Conservation (phyloP, 2,888 invertebrate species). For the Prenolepis imparis region DNA sequence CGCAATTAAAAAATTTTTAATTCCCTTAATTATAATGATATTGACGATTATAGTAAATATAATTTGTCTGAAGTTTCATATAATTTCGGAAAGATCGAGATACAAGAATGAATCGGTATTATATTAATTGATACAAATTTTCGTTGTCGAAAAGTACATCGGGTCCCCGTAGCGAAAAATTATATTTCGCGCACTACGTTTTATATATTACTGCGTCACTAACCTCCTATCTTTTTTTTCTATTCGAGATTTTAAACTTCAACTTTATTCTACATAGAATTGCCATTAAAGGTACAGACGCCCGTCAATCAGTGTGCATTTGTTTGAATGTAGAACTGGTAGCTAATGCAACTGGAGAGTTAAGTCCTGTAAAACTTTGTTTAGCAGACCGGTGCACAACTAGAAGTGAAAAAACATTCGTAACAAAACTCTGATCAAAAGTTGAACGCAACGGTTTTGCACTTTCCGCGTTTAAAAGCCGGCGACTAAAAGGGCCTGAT, state of each 20-base stretch:
- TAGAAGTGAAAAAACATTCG: slow-evolving; percentile 27
- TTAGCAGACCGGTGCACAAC: slow-evolving; percentile 1
- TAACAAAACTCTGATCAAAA: background rate
- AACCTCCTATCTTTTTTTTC: slow-evolving; percentile 8
- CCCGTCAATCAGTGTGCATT: slow-evolving; percentile 26
- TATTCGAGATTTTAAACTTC: slow-evolving; percentile 6
- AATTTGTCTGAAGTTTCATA: background rate
- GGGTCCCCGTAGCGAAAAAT: background rate
- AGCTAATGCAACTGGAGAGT: slow-evolving; percentile 34
- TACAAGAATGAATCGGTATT: background rate
- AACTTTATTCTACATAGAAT: slow-evolving; percentile 53
- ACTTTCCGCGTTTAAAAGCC: background rate
- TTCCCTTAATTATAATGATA: background rate
- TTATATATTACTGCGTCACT: background rate
- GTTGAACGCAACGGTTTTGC: background rate
- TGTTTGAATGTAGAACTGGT: slow-evolving; percentile 10
- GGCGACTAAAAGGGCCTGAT: background rate
- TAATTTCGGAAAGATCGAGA: background rate
- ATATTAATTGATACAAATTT: background rate
- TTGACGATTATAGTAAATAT: background rate
- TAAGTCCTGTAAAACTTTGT: slow-evolving; percentile 41
- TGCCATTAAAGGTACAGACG: slow-evolving; percentile 58
- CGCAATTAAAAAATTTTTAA: background rate
- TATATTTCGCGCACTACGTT: background rate
- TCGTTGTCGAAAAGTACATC: background rate